phyloP scores from a whole-genome alignment of 2,888 invertebrate genomes.

The Seira sanloemensis region DNA sequence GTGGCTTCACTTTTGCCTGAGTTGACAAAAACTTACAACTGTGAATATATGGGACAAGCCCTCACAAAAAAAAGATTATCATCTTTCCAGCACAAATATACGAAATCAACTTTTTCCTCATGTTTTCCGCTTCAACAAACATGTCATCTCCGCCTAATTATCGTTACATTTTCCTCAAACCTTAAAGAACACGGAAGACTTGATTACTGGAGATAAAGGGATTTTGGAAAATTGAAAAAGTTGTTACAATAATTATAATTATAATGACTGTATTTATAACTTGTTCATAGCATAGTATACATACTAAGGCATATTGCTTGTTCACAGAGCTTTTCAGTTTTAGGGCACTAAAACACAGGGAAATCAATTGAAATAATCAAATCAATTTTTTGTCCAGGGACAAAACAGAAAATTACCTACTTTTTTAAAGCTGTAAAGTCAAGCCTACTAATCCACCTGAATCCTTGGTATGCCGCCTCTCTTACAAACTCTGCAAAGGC shows the following conservation, averaged over 20 bases:
- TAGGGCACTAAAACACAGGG: background rate
- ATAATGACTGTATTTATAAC: slow-evolving; percentile 6
- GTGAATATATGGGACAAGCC: too few species aligned
- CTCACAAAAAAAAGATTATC: too few species aligned
- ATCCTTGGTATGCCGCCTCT: slow-evolving; percentile 40
- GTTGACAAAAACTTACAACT: background rate
- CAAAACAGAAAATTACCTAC: background rate
- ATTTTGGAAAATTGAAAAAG: slow-evolving; percentile 2
- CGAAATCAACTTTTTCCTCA: background rate
- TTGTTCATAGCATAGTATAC: background rate
- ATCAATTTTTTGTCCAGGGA: slow-evolving; percentile 25
- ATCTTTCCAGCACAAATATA: too few species aligned
- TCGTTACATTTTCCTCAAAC: slow-evolving; percentile 25
- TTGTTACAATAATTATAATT: slow-evolving; percentile 5
- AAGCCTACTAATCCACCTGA: slow-evolving; percentile 41
- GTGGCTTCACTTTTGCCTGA: too few species aligned
- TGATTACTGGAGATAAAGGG: background rate
- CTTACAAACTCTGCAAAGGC: background rate
- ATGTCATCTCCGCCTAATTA: slow-evolving; percentile 51
- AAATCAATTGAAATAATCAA: slow-evolving; percentile 61
- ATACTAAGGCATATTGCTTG: too few species aligned
- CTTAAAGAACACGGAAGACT: background rate
- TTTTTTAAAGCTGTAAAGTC: background rate
- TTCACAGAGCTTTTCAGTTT: too few species aligned
- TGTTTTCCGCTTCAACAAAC: slow-evolving; percentile 40